phyloP scores from a whole-genome alignment of 2,797 vertebrate species.

The Antrozous pallidus region DNA sequence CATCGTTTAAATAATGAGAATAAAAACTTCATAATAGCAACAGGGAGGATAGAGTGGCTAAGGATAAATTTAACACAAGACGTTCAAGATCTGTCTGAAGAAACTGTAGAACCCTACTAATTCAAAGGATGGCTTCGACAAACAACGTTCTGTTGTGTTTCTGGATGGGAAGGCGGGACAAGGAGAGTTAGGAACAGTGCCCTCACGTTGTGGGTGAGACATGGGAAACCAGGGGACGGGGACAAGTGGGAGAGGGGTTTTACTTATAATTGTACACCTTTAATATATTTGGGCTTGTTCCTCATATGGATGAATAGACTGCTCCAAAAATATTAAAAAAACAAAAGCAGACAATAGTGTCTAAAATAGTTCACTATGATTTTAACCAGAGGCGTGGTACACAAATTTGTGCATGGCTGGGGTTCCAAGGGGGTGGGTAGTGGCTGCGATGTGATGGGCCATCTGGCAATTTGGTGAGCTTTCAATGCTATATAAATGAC shows the following conservation, averaged over 20 bases:
- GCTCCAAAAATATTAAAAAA: not conserved
- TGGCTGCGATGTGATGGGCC: too few species aligned
- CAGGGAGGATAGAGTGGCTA: not conserved
- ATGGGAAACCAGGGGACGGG: not conserved
- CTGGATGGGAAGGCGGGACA: not conserved
- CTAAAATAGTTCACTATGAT: not conserved
- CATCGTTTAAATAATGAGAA: not conserved
- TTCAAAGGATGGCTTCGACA: not conserved
- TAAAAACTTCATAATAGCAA: not conserved
- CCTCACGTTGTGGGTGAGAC: not conserved
- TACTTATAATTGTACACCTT: not conserved
- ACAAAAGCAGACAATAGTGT: not conserved
- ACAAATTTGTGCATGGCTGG: too few species aligned
- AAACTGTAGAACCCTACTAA: not conserved
- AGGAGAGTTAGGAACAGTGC: not conserved
- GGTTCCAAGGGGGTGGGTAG: too few species aligned
- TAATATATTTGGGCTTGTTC: not conserved
- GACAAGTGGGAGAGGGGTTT: not conserved
- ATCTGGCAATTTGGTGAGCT: not conserved
- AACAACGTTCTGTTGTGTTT: not conserved
- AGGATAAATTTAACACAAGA: not conserved
- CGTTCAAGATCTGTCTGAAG: not conserved
- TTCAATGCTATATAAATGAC: not conserved
- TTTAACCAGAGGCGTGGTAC: not conserved
- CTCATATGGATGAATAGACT: not conserved